Evolutionary conservation across 2,113 vertebrate genomes (phyloP).

Genomic region (Salvelinus sp.): DNA sequence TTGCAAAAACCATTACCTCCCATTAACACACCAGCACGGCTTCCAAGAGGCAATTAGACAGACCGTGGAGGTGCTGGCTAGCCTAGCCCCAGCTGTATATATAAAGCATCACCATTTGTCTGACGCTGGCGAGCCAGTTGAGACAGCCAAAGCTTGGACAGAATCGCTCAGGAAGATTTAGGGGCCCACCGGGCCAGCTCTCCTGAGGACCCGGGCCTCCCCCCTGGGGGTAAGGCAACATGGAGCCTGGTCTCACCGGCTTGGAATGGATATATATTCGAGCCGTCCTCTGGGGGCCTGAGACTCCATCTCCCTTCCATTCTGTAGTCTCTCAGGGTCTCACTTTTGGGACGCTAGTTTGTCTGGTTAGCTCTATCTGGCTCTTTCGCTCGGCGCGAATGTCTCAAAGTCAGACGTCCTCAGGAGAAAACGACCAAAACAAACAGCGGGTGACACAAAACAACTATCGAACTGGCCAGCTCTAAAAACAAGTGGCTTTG

Average conservation of each 20-base stretch:
- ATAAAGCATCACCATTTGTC: slow-evolving; percentile 60
- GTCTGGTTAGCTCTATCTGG: neutral
- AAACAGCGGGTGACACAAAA: neutral
- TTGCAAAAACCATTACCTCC: slow-evolving; percentile 67
- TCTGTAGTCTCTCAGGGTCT: slow-evolving; percentile 47
- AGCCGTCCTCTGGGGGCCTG: slow-evolving; percentile 40
- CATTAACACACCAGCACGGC: slow-evolving; percentile 64
- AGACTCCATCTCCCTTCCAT: slow-evolving; percentile 55
- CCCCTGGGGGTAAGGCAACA: neutral
- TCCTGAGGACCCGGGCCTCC: slow-evolving; percentile 29
- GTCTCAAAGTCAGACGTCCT: neutral
- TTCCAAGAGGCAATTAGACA: slow-evolving; percentile 54
- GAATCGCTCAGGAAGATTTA: slow-evolving; percentile 58
- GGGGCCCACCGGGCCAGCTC: slow-evolving; percentile 36
- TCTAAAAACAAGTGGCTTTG: neutral
- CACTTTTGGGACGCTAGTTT: slow-evolving; percentile 43
- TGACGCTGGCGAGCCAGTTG: slow-evolving; percentile 21
- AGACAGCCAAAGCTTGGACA: slow-evolving; percentile 46
- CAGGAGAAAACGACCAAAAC: neutral
- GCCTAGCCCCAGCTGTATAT: slow-evolving; percentile 34
- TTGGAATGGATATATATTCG: slow-evolving; percentile 46
- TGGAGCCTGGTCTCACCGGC: slow-evolving; percentile 11
- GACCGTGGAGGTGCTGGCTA: slow-evolving; percentile 6
- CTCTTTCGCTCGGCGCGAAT: neutral
- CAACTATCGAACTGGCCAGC: neutral